phyloP scores from a whole-genome alignment of 1,140 invertebrate species.

The Bombus turneri region DNA sequence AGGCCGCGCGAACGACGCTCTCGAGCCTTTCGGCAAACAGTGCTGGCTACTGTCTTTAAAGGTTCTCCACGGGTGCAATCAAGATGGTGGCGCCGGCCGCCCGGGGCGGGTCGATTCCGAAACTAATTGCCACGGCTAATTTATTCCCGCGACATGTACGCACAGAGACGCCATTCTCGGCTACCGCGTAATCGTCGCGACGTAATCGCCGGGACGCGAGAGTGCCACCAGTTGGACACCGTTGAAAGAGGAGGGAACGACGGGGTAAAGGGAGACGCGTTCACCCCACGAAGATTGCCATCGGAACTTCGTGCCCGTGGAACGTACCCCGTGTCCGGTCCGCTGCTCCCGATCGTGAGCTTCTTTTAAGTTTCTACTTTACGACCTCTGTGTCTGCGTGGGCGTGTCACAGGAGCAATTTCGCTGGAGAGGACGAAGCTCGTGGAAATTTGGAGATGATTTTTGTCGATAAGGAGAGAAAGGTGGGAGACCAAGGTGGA shows the following conservation, averaged over 20 bases:
- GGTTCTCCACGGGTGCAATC: slow-evolving; percentile 74
- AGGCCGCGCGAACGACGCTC: slow-evolving; percentile 75
- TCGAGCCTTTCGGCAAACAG: slow-evolving; percentile 81
- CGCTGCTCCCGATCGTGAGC: no score
- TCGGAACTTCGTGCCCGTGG: slow-evolving; percentile 2
- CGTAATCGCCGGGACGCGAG: slow-evolving; percentile 52
- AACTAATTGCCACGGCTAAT: slow-evolving; percentile 83
- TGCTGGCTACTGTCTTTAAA: slow-evolving; percentile 81
- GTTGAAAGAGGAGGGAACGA: not conserved
- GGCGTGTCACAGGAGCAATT: not conserved
- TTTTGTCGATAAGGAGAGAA: not conserved
- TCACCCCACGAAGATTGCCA: slow-evolving; percentile 31
- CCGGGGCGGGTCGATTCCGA: slow-evolving; percentile 79
- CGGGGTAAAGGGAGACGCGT: not conserved
- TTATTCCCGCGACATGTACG: slow-evolving; percentile 80
- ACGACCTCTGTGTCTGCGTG: not conserved
- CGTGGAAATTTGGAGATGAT: not conserved
- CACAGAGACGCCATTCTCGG: slow-evolving; percentile 78
- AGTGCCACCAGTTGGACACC: slow-evolving; percentile 25
- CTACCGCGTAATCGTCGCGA: slow-evolving; percentile 72
- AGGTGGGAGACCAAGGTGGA: no score
- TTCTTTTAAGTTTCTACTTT: not conserved
- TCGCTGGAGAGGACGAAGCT: not conserved
- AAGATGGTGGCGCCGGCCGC: slow-evolving; percentile 82
- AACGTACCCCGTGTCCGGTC: not conserved